Conservation (phyloP, 2,113 vertebrate genomes). For the Petaurus breviceps region DNA sequence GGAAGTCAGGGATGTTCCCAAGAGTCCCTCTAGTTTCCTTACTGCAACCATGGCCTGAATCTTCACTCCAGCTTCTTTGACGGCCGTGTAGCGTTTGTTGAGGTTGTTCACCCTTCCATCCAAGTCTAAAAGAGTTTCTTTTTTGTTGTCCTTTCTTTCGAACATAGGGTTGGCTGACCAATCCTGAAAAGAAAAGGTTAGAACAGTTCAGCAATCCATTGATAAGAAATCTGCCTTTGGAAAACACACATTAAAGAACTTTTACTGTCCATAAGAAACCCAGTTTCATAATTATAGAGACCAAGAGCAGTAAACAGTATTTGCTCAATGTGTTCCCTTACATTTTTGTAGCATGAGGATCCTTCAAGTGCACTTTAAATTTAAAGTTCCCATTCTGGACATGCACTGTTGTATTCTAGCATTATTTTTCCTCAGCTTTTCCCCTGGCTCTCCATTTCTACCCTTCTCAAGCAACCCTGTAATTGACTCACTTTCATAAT, state of each 20-base stretch:
- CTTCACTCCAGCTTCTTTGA: constrained; percentile 68
- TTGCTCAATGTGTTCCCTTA: accelerated
- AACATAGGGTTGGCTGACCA: constrained; percentile 83
- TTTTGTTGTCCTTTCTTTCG: constrained; percentile 84
- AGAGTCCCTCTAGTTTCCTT: not conserved
- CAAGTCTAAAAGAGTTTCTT: constrained; percentile 81
- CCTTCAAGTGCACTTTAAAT: accelerated
- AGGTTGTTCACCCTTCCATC: constrained; percentile 69
- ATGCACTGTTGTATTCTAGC: not conserved
- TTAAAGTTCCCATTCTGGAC: not conserved
- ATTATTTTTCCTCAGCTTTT: not conserved
- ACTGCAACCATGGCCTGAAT: constrained; percentile 83
- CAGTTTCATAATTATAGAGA: accelerated
- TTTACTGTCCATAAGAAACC: not conserved
- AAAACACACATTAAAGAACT: accelerated
- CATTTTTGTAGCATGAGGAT: accelerated
- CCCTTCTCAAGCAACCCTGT: accelerated
- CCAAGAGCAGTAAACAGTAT: accelerated
- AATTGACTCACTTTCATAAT: constrained; percentile 80
- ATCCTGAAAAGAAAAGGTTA: constrained; percentile 63
- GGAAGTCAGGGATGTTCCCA: accelerated
- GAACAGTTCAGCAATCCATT: not conserved
- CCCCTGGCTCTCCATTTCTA: accelerated
- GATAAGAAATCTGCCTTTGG: not conserved
- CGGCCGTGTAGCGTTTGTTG: constrained; percentile 64